phyloP scores from a whole-genome alignment of 2,113 vertebrate species.

The Rhegmatorhina hoffmannsi region DNA sequence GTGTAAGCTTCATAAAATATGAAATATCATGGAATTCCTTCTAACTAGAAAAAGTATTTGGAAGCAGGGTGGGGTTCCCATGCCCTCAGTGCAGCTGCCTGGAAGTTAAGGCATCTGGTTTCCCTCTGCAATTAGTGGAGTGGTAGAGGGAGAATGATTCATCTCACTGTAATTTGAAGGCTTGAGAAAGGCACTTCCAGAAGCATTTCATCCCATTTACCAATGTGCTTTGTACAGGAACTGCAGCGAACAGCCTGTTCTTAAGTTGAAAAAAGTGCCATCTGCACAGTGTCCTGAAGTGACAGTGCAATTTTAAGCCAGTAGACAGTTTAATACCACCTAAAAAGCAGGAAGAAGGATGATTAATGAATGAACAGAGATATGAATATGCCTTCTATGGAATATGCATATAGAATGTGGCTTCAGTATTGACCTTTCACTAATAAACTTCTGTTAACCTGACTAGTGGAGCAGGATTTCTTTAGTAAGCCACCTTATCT shows the following conservation, averaged over 20 bases:
- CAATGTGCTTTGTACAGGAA: not conserved
- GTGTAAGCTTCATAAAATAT: not conserved
- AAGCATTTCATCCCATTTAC: not conserved
- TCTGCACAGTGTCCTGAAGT: not conserved
- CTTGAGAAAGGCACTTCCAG: not conserved
- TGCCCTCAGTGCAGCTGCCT: conserved; percentile 3
- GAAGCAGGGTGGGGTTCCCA: not conserved
- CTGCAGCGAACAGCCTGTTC: not conserved
- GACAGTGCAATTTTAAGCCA: not conserved
- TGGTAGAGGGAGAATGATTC: not conserved
- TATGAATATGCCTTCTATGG: not conserved
- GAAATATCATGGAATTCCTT: not conserved
- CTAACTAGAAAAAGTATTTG: not conserved
- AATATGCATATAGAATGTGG: not conserved
- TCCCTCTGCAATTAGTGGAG: conserved; percentile 24
- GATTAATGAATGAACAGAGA: not conserved
- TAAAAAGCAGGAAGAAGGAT: not conserved
- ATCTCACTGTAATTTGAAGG: not conserved
- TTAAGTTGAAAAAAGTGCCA: not conserved
- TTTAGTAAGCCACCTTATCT: not conserved
- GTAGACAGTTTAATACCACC: not conserved
- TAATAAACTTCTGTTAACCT: not conserved
- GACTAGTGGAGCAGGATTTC: not conserved
- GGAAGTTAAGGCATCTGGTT: conserved; percentile 33
- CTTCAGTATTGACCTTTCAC: not conserved